These are phyloP conservation scores for Mastacembelus armatus DNA, from an alignment of 2,797 vertebrate species.

Conservation along the genomic window DNA sequence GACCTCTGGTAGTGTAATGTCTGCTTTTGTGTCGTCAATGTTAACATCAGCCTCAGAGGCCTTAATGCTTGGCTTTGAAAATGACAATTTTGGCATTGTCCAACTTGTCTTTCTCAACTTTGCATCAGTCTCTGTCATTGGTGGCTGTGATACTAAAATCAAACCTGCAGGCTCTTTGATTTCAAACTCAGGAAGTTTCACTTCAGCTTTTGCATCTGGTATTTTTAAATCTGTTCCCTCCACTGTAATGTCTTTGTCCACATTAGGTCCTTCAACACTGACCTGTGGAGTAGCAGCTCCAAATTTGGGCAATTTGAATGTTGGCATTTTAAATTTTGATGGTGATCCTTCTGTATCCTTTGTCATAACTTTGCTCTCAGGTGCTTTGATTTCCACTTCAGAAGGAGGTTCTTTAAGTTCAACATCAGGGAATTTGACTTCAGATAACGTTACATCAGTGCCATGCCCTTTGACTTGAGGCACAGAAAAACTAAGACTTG, in stretches of 20 bases:
- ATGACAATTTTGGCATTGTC: accelerated
- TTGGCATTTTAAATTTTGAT: conserved; percentile 53
- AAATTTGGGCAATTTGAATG: conserved; percentile 56
- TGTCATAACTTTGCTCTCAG: background rate
- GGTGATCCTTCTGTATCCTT: conserved; percentile 29
- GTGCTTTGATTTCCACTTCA: conserved; percentile 38
- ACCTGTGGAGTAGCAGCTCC: conserved; percentile 17
- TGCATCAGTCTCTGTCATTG: background rate
- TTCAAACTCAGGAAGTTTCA: conserved; percentile 7
- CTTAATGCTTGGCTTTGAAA: background rate
- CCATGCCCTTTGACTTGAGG: conserved; percentile 35
- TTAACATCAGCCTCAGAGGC: conserved; percentile 24
- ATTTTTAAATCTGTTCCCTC: background rate
- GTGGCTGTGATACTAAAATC: background rate
- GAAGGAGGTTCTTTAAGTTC: conserved; percentile 32
- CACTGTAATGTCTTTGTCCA: conserved; percentile 28
- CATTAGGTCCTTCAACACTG: conserved; percentile 21
- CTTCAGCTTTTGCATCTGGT: conserved; percentile 3
- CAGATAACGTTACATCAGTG: conserved; percentile 30
- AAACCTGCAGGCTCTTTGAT: conserved; percentile 1
- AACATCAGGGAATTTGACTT: conserved; percentile 31
- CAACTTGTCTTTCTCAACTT: conserved; percentile 12
- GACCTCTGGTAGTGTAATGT: too few species aligned
- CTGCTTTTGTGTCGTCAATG: conserved; percentile 25
- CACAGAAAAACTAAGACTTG: background rate